Conservation (phyloP, 2,888 invertebrate species). For the Disparrhopalites patrizii region DNA sequence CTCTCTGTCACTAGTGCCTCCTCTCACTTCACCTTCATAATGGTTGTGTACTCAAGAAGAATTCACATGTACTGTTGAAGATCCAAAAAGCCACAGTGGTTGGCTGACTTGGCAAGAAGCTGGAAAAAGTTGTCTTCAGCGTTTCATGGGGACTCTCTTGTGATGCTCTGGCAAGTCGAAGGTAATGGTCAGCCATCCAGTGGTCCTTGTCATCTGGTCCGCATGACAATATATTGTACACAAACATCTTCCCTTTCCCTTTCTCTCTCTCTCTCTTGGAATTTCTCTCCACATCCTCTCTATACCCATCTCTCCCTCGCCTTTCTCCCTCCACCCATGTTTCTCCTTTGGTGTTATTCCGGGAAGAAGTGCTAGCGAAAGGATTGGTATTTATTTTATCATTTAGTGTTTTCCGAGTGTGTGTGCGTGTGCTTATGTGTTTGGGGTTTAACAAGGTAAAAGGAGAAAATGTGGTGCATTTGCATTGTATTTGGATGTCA, state of each 20-base stretch:
- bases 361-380: not conserved
- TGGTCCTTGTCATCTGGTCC: not conserved
- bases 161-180: not conserved
- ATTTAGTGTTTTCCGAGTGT: not conserved
- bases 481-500: too few relatives aligned
- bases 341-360: slow-evolving; percentile 11
- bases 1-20: not conserved
- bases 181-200: slow-evolving; percentile 7
- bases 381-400: slow-evolving; percentile 15
- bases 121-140: not conserved
- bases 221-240: too few relatives aligned
- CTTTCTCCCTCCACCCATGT: not conserved
- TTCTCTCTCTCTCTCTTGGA: not conserved
- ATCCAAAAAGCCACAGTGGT: not conserved
- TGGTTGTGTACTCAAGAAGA: too few relatives aligned
- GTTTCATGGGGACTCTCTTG: too few relatives aligned
- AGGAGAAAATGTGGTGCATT: too few relatives aligned
- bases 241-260: not conserved
- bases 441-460: not conserved
- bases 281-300: not conserved
- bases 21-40: too few relatives aligned
- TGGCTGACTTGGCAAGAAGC: not conserved
- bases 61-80: not conserved
- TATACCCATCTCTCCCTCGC: not conserved
- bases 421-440: not conserved